Conservation (phyloP, 2,113 vertebrate genomes). For the Eptesicus fuscus region DNA sequence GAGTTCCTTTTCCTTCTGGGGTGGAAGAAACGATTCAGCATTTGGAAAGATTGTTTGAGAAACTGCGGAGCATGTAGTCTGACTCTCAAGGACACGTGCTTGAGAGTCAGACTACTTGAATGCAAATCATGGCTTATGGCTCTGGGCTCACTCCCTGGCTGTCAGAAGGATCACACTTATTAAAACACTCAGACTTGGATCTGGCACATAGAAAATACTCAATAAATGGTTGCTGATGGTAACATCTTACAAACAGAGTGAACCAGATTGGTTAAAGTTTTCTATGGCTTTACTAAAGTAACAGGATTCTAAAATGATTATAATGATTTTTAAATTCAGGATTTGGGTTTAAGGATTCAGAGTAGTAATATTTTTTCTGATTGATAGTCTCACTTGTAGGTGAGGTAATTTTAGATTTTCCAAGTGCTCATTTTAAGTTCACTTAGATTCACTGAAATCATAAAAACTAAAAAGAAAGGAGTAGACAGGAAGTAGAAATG, state of each 20-base stretch:
- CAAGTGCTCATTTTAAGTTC: slow-evolving; percentile 25
- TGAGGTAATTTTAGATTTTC: slow-evolving; percentile 15
- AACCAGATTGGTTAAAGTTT: background rate
- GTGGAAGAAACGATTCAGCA: background rate
- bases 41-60: background rate
- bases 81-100: background rate
- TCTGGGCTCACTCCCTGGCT: background rate
- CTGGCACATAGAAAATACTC: background rate
- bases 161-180: background rate
- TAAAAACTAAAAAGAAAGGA: background rate
- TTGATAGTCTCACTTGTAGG: background rate
- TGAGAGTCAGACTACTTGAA: background rate
- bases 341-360: background rate
- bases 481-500: background rate
- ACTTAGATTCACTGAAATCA: slow-evolving; percentile 16
- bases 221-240: background rate
- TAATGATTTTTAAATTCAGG: background rate
- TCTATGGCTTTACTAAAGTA: slow-evolving; percentile 25
- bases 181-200: background rate
- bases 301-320: background rate
- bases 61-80: background rate
- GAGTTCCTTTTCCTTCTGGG: background rate
- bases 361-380: slow-evolving; percentile 34
- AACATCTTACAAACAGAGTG: background rate
- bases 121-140: background rate